Evolutionary conservation across 2,797 vertebrate genomes (phyloP).

Genomic region (Siniperca obscura): DNA sequence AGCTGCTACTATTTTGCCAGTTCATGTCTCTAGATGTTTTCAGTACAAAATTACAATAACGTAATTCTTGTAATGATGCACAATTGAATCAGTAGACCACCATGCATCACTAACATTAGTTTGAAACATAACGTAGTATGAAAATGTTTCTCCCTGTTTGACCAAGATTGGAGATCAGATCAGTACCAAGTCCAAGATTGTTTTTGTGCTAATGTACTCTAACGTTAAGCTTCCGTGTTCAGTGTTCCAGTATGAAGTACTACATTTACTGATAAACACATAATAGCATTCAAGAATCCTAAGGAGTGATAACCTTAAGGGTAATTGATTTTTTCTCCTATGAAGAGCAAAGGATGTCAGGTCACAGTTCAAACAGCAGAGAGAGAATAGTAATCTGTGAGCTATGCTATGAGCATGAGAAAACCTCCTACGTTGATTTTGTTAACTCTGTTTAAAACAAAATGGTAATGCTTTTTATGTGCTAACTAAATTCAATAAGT

Average conservation of each 20-base stretch:
- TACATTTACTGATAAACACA: constrained; percentile 6
- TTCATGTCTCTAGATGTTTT: not conserved
- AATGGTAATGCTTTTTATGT: not conserved
- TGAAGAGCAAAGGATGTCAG: constrained; percentile 1
- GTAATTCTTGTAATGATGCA: not conserved
- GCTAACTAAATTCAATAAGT: not conserved
- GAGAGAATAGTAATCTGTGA: constrained; percentile 14
- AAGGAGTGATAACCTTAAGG: constrained; percentile 17
- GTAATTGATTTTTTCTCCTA: not conserved
- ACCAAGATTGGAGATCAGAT: not conserved
- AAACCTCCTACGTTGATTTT: not conserved
- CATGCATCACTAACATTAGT: not conserved
- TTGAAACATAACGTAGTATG: too few species aligned
- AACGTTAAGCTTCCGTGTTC: not conserved
- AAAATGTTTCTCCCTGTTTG: not conserved
- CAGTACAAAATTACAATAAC: not conserved
- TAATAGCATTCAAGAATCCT: not conserved
- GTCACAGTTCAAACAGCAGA: constrained; percentile 14
- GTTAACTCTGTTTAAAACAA: not conserved
- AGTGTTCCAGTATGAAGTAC: not conserved
- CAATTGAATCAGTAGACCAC: not conserved
- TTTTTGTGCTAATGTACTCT: not conserved
- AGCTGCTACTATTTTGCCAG: not conserved
- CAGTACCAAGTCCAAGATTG: not conserved
- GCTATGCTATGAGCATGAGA: not conserved